These are phyloP conservation scores for Lepidothrix coronata DNA, from an alignment of 2,113 vertebrate genomes.

Conservation along the genomic window DNA sequence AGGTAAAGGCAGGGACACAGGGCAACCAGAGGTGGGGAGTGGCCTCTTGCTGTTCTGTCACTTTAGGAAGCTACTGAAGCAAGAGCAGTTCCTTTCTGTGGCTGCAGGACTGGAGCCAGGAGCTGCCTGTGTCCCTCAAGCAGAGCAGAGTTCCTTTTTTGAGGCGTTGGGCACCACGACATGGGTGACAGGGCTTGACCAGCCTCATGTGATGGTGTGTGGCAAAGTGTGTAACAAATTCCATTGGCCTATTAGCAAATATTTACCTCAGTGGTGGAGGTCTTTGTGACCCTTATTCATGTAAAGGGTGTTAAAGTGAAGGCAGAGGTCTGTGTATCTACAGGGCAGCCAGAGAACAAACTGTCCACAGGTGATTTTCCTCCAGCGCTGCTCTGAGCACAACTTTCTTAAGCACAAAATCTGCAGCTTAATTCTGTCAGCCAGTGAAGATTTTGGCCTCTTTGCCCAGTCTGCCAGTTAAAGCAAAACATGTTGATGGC, in stretches of 20 bases:
- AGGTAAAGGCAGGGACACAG: not conserved
- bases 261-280: not conserved
- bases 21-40: not conserved
- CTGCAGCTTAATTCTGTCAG: not conserved
- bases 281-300: not conserved
- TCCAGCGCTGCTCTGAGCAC: not conserved
- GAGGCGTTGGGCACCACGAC: accelerated
- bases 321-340: not conserved
- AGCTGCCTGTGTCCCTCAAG: not conserved
- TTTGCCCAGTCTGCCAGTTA: not conserved
- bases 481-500: not conserved
- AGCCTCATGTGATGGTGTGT: not conserved
- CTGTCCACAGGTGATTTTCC: not conserved
- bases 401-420: not conserved
- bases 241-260: not conserved
- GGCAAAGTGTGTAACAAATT: accelerated
- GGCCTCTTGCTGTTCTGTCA: not conserved
- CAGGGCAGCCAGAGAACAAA: not conserved
- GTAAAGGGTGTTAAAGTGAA: accelerated
- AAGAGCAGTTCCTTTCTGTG: not conserved
- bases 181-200: not conserved
- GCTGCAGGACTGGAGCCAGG: not conserved
- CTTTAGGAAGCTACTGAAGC: not conserved
- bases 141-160: not conserved
- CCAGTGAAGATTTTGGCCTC: not conserved